Percentiles rank a stretch among this genome's conserved stretches.
These are phyloP conservation scores for Drosophila falleni DNA, from an alignment of 2,888 invertebrate species.

Conservation along the genomic window DNA sequence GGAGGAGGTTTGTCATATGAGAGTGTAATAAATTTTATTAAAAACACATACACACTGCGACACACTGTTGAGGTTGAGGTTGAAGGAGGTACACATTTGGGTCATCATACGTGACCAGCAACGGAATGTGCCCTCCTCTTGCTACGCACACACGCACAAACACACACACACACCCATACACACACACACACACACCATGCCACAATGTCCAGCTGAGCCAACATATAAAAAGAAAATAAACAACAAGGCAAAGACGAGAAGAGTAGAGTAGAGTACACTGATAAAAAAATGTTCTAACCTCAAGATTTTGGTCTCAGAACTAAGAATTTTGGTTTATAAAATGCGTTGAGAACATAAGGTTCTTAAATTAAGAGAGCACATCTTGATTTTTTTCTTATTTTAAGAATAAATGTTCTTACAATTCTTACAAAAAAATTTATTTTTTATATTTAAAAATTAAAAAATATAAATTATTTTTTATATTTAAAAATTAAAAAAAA, in stretches of 20 bases:
- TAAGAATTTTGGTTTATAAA: too few relatives aligned
- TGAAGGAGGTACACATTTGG: conserved; percentile 57
- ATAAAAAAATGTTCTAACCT: too few relatives aligned
- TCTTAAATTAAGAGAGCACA: too few relatives aligned
- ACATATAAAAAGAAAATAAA: conserved; percentile 68
- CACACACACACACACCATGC: conserved; percentile 7
- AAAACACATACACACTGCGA: conserved; percentile 61
- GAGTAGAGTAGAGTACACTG: not conserved
- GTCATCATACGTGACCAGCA: conserved; percentile 78
- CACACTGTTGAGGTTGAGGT: conserved; percentile 11
- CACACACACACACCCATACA: not conserved
- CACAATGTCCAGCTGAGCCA: conserved; percentile 70
- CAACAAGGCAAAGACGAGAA: conserved; percentile 32
- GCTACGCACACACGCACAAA: not conserved
- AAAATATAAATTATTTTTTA: too few relatives aligned
- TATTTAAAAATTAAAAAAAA: too few relatives aligned
- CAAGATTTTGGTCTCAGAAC: too few relatives aligned
- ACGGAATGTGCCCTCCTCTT: conserved; percentile 50
- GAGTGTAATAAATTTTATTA: conserved; percentile 78
- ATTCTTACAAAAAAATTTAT: too few relatives aligned
- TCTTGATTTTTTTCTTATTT: too few relatives aligned
- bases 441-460: too few relatives aligned
- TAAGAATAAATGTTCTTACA: too few relatives aligned
- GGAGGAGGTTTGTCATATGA: conserved; percentile 54
- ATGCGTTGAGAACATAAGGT: too few relatives aligned